These are phyloP conservation scores for Acanthurus leucopareius DNA, from an alignment of 2,797 vertebrate species.

Conservation along the genomic window DNA sequence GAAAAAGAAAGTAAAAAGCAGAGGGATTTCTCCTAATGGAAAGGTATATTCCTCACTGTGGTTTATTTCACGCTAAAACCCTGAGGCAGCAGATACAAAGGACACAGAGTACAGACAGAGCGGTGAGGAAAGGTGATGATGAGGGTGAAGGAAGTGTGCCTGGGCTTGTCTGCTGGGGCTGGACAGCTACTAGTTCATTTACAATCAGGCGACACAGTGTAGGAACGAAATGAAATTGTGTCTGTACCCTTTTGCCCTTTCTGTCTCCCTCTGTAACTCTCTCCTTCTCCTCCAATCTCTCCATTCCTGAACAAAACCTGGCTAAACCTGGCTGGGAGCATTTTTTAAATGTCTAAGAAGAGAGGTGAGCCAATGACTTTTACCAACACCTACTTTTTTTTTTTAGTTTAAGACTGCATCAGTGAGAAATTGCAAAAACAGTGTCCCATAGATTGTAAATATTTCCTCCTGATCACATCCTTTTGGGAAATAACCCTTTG, in stretches of 20 bases:
- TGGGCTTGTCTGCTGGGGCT: conserved; percentile 51
- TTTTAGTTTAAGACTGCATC: background rate
- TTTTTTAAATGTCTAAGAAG: conserved; percentile 55
- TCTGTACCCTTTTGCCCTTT: conserved; percentile 47
- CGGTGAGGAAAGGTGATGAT: conserved; percentile 42
- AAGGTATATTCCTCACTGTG: conserved; percentile 16
- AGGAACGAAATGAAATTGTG: conserved; percentile 39
- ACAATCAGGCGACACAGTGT: conserved; percentile 47
- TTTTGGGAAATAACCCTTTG: background rate
- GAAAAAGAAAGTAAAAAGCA: background rate
- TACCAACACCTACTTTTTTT: background rate
- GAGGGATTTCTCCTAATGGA: background rate
- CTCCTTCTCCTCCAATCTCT: conserved; percentile 12
- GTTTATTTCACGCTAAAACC: conserved; percentile 49
- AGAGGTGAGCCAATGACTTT: background rate
- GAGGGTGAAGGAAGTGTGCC: conserved; percentile 48
- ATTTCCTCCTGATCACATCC: background rate
- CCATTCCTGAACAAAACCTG: conserved; percentile 15
- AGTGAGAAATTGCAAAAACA: background rate
- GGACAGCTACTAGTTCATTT: conserved; percentile 53
- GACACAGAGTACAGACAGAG: conserved; percentile 57
- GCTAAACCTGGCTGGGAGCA: conserved; percentile 58
- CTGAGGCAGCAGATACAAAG: conserved; percentile 74
- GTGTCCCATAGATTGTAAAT: background rate
- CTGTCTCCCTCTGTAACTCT: conserved; percentile 23